phyloP scores from a whole-genome alignment of 2,888 invertebrate genomes.

The Tetragonisca angustula region DNA sequence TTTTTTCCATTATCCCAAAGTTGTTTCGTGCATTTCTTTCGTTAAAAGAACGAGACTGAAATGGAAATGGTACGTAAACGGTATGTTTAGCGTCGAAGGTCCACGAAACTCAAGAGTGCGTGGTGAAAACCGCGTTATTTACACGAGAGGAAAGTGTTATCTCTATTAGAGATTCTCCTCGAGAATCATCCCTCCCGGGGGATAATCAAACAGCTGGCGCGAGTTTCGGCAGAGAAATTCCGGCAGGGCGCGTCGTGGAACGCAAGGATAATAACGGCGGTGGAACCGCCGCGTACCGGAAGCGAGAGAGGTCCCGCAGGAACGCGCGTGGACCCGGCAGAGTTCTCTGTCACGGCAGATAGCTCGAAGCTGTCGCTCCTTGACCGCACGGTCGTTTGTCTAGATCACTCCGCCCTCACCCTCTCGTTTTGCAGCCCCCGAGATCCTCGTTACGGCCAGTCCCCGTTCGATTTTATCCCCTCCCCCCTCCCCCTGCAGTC shows the following conservation, averaged over 20 bases:
- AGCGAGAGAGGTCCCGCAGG: slow-evolving; percentile 59
- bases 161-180: not conserved
- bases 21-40: no score
- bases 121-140: not conserved
- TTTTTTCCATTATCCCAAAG: no score
- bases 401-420: slow-evolving; percentile 73
- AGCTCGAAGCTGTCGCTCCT: slow-evolving; percentile 80
- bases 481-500: no score
- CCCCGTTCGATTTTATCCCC: slow-evolving; percentile 61
- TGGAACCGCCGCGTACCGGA: slow-evolving; percentile 48
- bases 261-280: slow-evolving; percentile 68
- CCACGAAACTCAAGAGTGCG: no score
- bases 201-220: slow-evolving; percentile 38
- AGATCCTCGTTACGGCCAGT: slow-evolving; percentile 62
- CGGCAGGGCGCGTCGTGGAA: slow-evolving; percentile 50
- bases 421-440: slow-evolving; percentile 58
- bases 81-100: no score
- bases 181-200: slow-evolving; percentile 6
- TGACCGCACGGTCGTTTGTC: slow-evolving; percentile 82
- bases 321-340: slow-evolving; percentile 56
- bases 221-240: slow-evolving; percentile 64
- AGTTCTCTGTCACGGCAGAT: slow-evolving; percentile 75
- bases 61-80: not conserved
- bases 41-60: no score
- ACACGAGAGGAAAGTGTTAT: not conserved